Percentiles rank a stretch among this genome's conserved stretches.
Evolutionary conservation across 2,797 vertebrate genomes (phyloP).

Genomic region (Spea hammondii): DNA sequence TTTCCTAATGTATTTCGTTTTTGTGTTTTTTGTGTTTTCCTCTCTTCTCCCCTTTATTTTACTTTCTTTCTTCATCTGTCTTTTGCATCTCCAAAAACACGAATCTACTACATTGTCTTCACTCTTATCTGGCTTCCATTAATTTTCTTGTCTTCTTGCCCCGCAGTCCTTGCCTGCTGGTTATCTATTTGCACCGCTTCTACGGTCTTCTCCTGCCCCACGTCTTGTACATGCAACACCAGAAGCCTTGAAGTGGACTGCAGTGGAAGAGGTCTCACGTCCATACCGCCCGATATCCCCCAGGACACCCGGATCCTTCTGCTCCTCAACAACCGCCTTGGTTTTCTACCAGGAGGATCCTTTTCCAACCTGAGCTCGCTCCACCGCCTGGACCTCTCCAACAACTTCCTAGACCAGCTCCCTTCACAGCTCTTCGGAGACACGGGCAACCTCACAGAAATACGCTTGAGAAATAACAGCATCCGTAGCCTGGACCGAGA

Average conservation of each 20-base stretch:
- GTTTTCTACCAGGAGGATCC: conserved; percentile 75
- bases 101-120: neutral
- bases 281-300: conserved; percentile 83
- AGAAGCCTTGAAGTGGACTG: conserved; percentile 85
- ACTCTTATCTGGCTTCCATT: conserved; percentile 50
- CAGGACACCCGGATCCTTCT: conserved; percentile 82
- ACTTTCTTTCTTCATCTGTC: no score
- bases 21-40: no score
- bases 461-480: conserved; percentile 93
- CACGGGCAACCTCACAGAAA: conserved; percentile 85
- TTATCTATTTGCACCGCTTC: conserved; percentile 69
- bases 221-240: conserved; percentile 84
- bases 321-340: conserved; percentile 92
- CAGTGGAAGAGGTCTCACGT: conserved; percentile 81
- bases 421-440: conserved; percentile 84
- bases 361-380: conserved; percentile 89
- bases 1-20: no score
- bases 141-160: conserved; percentile 47
- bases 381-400: conserved; percentile 92
- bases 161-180: conserved; percentile 81
- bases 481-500: conserved; percentile 86
- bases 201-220: conserved; percentile 78
- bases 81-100: no score
- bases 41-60: no score
- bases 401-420: conserved; percentile 95